Percentiles rank a stretch among this genome's conserved stretches.
Evolutionary conservation across 2,797 vertebrate species (phyloP).

Genomic region (Oreochromis mossambicus): DNA sequence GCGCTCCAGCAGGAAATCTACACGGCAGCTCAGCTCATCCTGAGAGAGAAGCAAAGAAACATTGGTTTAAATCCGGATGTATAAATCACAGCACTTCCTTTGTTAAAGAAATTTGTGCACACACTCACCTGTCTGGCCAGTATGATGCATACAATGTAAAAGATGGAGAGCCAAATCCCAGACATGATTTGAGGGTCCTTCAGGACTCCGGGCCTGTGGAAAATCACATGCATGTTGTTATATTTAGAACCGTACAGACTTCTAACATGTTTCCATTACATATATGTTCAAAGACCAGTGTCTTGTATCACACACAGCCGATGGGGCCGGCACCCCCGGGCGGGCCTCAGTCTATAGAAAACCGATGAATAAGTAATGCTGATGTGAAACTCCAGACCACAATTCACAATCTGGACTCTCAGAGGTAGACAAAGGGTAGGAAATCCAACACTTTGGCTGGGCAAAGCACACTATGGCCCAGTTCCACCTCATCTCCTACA

Average conservation of each 20-base stretch:
- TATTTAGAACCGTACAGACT: not conserved
- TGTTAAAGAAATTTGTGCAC: not conserved
- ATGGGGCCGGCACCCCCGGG: not conserved
- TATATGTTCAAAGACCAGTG: not conserved
- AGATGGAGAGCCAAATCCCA: slow-evolving; percentile 84
- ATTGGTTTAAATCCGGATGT: too few relatives aligned
- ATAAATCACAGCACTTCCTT: not conserved
- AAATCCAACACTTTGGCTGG: slow-evolving; percentile 16
- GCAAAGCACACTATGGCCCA: not conserved
- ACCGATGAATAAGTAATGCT: slow-evolving; percentile 53
- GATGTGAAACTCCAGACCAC: slow-evolving; percentile 37
- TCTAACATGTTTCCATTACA: not conserved
- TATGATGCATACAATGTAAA: slow-evolving; percentile 82
- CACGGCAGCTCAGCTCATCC: slow-evolving; percentile 85
- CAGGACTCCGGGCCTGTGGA: slow-evolving; percentile 78
- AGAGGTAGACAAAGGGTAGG: slow-evolving; percentile 22
- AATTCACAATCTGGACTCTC: slow-evolving; percentile 28
- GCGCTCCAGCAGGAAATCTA: slow-evolving; percentile 85
- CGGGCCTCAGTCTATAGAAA: not conserved
- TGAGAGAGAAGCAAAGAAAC: slow-evolving; percentile 17
- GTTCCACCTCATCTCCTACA: not conserved
- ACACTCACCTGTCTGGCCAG: slow-evolving; percentile 83
- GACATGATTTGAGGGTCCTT: slow-evolving; percentile 88
- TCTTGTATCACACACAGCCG: slow-evolving; percentile 1
- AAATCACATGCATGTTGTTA: not conserved